phyloP scores from a whole-genome alignment of 2,113 vertebrate species.

The Carettochelys insculpta region DNA sequence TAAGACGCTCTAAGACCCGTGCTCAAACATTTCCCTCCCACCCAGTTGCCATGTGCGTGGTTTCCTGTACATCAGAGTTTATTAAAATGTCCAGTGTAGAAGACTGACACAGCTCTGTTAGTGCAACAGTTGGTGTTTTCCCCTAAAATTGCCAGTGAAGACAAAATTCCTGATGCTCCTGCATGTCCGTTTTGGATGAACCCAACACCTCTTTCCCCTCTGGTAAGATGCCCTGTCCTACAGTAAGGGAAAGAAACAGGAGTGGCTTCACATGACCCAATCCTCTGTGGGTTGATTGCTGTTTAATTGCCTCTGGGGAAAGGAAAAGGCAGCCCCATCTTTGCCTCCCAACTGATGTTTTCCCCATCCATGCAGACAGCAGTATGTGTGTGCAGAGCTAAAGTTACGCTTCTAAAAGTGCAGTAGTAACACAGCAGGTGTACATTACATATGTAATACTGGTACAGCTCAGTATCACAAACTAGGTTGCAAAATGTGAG shows the following conservation, averaged over 20 bases:
- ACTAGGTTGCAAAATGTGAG: neutral
- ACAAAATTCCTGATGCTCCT: neutral
- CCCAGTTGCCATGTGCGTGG: neutral
- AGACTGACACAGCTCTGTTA: fast-evolving
- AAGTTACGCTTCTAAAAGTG: neutral
- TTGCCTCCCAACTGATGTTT: neutral
- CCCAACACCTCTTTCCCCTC: neutral
- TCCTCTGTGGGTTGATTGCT: neutral
- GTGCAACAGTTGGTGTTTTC: neutral
- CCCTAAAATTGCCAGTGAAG: neutral
- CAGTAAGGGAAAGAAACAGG: neutral
- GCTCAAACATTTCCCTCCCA: neutral
- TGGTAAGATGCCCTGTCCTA: neutral
- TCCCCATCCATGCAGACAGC: neutral
- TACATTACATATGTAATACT: neutral
- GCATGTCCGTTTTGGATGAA: neutral
- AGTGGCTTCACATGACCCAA: neutral
- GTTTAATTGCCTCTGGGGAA: neutral
- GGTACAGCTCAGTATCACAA: neutral
- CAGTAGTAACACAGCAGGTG: neutral
- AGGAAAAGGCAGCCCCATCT: neutral
- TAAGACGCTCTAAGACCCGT: neutral
- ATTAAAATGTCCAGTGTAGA: neutral
- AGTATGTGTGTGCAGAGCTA: neutral
- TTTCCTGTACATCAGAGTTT: neutral